Evolutionary conservation across 2,797 vertebrate species (phyloP), one percentile per base, ranked within the genome.

Genomic region (Lagodon rhomboides): DNA sequence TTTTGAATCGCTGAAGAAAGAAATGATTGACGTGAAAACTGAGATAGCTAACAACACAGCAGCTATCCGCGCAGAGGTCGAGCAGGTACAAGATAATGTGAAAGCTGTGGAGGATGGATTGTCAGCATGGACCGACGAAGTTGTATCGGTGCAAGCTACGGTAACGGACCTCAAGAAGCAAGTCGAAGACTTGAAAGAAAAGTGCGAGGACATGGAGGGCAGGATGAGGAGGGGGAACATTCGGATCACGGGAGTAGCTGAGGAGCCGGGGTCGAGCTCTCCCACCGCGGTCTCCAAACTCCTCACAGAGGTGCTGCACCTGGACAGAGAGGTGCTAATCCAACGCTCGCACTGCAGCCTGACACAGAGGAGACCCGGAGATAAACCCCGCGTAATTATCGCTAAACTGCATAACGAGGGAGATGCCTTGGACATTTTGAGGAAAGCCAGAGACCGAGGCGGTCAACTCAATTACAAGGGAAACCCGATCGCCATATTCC

Each of bases 121-220:
- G 1, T 66, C 50, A 11, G 2, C 13, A 0, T 73, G 51, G 51
- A 4, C 27, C 0, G 25, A 58, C 3, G 27, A 65, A 9, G 72
- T 49, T 0, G 20, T 41, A 0, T 17, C 55, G 1, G 44, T 70
- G 1, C 68, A 70, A 34, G 25, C 55, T 1, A 23, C 46, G 15
- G 20, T 60, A 3, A 12, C 9, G 9, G 67, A 59, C 25, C 67
- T 69, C 17, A 22, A 34, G 13, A 34, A 59, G 9, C 54, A 59
- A 70, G 55, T 59, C 0, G 13, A 49, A 3, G 25, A 6, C 3
- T 38, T 60, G 9, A 38, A 51, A 51, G 56, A 41, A 15, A 38
- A 51, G 3, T 61, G 56, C 23, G 68, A 71, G 10, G 56, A 71
- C 22, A 12, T 71, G 56, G 68, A 71, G n/a, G 46, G 68, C 16